Evolutionary conservation across 2,888 invertebrate genomes (phyloP).

Genomic region (Quadroppia sp.): DNA sequence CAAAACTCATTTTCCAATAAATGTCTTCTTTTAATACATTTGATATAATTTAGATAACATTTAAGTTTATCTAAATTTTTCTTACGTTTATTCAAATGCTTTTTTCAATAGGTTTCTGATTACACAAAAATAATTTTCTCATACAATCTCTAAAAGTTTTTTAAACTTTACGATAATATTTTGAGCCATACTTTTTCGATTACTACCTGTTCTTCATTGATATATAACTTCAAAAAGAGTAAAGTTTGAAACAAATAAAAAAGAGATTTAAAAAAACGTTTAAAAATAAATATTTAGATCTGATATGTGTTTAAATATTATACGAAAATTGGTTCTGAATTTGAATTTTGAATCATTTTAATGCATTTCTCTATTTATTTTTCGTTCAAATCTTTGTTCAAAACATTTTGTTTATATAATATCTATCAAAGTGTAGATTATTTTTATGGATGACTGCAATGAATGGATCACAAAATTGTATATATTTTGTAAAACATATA

Average conservation of each 20-base stretch:
- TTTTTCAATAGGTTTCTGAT: not conserved
- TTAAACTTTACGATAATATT: not conserved
- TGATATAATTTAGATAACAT: slow-evolving; percentile 2
- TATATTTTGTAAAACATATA: not conserved
- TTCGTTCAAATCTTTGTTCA: not conserved
- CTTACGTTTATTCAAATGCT: not conserved
- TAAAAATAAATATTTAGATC: not conserved
- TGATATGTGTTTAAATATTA: not conserved
- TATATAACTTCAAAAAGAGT: no score
- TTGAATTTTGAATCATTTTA: not conserved
- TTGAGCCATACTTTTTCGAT: not conserved
- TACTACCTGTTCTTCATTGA: slow-evolving; percentile 7
- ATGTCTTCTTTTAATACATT: not conserved
- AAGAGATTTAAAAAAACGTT: no score
- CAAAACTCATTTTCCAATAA: not conserved
- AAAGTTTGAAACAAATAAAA: no score
- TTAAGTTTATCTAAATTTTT: not conserved
- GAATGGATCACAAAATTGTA: slow-evolving; percentile 3
- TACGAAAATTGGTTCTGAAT: not conserved
- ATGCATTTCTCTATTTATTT: not conserved
- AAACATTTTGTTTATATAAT: slow-evolving; percentile 12
- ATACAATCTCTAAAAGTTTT: not conserved
- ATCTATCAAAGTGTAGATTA: not conserved
- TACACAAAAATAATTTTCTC: not conserved
- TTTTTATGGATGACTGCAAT: slow-evolving; percentile 10